A percentile compares a stretch with the other conserved stretches of the same genome.
phyloP scores from a whole-genome alignment of 2,888 invertebrate genomes.

The Hecatera dysodea region DNA sequence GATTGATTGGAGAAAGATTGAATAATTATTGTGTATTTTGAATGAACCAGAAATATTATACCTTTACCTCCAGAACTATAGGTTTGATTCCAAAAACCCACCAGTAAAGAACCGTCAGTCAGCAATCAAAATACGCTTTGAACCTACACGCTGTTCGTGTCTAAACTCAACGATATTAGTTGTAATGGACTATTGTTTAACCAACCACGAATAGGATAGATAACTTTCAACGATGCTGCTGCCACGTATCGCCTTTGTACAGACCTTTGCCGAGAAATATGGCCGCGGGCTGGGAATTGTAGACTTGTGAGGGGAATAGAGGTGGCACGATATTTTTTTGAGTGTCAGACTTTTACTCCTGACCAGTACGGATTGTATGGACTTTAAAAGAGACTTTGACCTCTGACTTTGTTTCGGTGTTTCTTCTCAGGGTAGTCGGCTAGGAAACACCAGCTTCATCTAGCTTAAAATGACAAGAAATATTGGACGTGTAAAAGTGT shows the following conservation, averaged over 20 bases:
- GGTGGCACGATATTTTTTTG: neutral
- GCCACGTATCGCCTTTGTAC: conserved; percentile 82
- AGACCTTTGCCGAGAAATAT: conserved; percentile 76
- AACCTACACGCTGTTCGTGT: conserved; percentile 37
- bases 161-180: conserved; percentile 59
- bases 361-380: too few relatives aligned
- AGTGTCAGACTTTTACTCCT: too few relatives aligned
- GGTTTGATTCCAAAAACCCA: conserved; percentile 4
- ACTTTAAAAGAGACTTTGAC: too few relatives aligned
- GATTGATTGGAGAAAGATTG: too few relatives aligned
- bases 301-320: conserved; percentile 57
- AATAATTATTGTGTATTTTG: too few relatives aligned
- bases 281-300: conserved; percentile 69
- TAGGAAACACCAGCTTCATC: too few relatives aligned
- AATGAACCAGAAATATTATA: too few relatives aligned
- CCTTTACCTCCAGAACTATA: neutral
- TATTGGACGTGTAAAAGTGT: too few relatives aligned
- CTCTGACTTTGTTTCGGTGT: too few relatives aligned
- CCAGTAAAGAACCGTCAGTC: conserved; percentile 26
- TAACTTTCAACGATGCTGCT: conserved; percentile 70
- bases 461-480: too few relatives aligned
- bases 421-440: too few relatives aligned
- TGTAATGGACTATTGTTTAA: conserved; percentile 67
- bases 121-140: conserved; percentile 59
- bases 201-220: conserved; percentile 68